These are phyloP conservation scores for Eupithecia exiguata DNA, from an alignment of 2,888 invertebrate genomes.

Conservation along the genomic window DNA sequence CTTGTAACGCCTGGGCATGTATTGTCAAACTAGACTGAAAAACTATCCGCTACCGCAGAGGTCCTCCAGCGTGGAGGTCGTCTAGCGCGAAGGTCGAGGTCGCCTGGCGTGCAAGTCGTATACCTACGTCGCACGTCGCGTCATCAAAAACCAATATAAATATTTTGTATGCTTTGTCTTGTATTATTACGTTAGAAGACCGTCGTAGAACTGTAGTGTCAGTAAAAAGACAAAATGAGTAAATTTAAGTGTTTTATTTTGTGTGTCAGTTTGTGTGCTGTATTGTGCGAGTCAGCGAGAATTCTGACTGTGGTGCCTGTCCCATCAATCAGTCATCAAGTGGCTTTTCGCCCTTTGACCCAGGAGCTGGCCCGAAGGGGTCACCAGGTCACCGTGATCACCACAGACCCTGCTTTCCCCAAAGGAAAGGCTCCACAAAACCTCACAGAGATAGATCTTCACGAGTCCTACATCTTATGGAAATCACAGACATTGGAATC, in stretches of 20 bases:
- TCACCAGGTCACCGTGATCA: constrained; percentile 71
- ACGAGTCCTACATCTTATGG: constrained; percentile 52
- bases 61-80: not conserved
- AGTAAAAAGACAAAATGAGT: not conserved
- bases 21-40: not conserved
- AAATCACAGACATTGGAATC: constrained; percentile 18
- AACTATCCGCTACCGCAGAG: not conserved
- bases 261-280: not conserved
- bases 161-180: not conserved
- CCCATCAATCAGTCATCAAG: constrained; percentile 76
- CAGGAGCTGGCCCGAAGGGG: constrained; percentile 70
- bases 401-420: constrained; percentile 65
- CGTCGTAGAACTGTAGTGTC: not conserved
- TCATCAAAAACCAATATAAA: not conserved
- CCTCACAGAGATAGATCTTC: constrained; percentile 64
- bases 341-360: constrained; percentile 65
- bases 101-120: not conserved
- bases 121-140: not conserved
- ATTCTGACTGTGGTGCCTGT: constrained; percentile 59
- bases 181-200: constrained; percentile 2
- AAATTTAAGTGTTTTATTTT: not conserved
- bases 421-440: constrained; percentile 58
- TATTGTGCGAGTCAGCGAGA: constrained; percentile 42
- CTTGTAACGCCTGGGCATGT: not conserved
- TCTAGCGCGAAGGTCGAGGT: not conserved